A percentile compares a stretch with the other conserved stretches of the same genome.
These are phyloP conservation scores for Tapirus indicus DNA, from an alignment of 2,797 vertebrate species.

Conservation along the genomic window DNA sequence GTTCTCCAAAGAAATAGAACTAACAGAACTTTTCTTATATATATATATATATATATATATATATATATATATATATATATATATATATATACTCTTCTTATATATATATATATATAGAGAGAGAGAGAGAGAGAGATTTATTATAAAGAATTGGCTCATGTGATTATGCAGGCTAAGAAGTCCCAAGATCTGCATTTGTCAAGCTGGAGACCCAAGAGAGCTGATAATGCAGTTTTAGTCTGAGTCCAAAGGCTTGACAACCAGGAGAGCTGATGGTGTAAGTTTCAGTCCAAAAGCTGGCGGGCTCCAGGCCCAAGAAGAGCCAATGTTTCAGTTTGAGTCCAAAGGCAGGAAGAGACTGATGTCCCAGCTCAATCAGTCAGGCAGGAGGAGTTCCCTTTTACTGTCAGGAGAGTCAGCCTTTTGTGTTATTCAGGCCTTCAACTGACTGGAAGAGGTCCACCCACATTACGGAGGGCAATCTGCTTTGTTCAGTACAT, in stretches of 20 bases:
- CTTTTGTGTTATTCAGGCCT: neutral
- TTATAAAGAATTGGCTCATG: neutral
- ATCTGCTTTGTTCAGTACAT: neutral
- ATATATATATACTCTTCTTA: neutral
- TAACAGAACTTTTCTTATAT: neutral
- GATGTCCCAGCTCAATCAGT: neutral
- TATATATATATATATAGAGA: neutral
- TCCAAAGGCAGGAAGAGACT: neutral
- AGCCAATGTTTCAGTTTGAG: neutral
- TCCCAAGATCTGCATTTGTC: neutral
- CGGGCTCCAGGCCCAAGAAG: neutral
- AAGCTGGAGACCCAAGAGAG: neutral
- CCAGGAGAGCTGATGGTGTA: neutral
- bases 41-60: too few relatives aligned
- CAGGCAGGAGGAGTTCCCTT: neutral
- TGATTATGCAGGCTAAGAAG: neutral
- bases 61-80: neutral
- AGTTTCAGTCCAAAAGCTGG: neutral
- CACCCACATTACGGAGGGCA: neutral
- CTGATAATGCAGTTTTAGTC: neutral
- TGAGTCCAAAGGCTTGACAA: neutral
- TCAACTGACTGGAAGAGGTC: neutral
- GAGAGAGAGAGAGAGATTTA: neutral
- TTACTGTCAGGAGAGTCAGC: neutral
- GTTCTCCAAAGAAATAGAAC: neutral